These are phyloP conservation scores for Harpagifer antarcticus DNA, from an alignment of 2,797 vertebrate genomes.

Conservation along the genomic window DNA sequence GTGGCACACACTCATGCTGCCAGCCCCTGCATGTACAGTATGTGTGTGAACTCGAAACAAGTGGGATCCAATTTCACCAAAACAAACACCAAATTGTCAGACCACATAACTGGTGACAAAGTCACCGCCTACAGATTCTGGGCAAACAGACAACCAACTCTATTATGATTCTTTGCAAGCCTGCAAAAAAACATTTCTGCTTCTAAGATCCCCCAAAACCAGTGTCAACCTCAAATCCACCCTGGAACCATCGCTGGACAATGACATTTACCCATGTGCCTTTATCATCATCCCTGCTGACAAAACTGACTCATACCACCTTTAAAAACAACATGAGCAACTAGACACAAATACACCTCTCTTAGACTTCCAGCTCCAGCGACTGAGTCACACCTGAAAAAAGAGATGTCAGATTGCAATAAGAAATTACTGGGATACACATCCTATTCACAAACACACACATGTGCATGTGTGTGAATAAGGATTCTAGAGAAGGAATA, in stretches of 20 bases:
- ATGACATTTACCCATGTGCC: conserved; percentile 23
- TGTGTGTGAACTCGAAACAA: conserved; percentile 12
- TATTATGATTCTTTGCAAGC: conserved; percentile 19
- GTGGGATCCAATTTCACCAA: conserved; percentile 23
- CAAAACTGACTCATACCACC: conserved; percentile 47
- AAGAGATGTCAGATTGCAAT: conserved; percentile 39
- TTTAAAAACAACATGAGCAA: conserved; percentile 52
- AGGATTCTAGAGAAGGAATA: conserved; percentile 7
- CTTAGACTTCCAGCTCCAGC: conserved; percentile 40
- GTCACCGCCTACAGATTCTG: conserved; percentile 49
- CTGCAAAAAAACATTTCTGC: conserved; percentile 1
- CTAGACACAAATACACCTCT: conserved; percentile 45
- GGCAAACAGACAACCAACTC: conserved; percentile 27
- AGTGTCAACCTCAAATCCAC: conserved; percentile 18
- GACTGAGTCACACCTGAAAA: conserved; percentile 68
- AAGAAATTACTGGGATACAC: conserved; percentile 17
- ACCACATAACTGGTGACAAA: conserved; percentile 42
- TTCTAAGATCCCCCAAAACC: not conserved
- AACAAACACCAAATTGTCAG: conserved; percentile 46
- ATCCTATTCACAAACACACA: conserved; percentile 1
- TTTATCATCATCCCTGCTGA: conserved; percentile 17
- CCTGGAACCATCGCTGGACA: conserved; percentile 28
- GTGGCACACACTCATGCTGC: conserved; percentile 42
- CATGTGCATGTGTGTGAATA: not conserved
- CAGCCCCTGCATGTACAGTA: not conserved